Evolutionary conservation across 2,113 vertebrate species (phyloP).

Genomic region (Charadrius vociferus): DNA sequence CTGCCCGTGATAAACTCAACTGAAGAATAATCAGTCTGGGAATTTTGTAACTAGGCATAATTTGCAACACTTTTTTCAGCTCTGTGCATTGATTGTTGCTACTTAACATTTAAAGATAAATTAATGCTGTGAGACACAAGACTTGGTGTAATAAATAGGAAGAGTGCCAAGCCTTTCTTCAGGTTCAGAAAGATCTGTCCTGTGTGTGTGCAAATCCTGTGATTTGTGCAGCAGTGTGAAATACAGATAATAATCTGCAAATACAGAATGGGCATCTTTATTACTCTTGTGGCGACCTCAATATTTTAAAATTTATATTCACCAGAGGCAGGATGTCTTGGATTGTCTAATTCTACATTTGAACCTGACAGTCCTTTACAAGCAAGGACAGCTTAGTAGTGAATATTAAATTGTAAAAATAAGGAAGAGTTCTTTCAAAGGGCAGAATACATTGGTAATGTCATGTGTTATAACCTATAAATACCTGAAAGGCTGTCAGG

Average conservation of each 20-base stretch:
- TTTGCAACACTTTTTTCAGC: background rate
- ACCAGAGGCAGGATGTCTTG: background rate
- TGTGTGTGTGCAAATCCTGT: background rate
- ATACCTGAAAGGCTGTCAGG: conserved; percentile 5
- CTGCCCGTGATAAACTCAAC: background rate
- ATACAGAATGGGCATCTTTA: background rate
- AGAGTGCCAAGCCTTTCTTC: background rate
- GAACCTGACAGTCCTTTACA: conserved; percentile 43
- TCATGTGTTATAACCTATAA: conserved; percentile 7
- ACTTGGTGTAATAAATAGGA: background rate
- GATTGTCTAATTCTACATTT: conserved; percentile 42
- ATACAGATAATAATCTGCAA: background rate
- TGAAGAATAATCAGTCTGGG: background rate
- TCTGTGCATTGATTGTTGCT: background rate
- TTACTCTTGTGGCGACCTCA: background rate
- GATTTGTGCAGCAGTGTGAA: background rate
- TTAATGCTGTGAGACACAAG: background rate
- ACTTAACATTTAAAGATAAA: background rate
- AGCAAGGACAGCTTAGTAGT: conserved; percentile 8
- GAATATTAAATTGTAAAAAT: conserved; percentile 52
- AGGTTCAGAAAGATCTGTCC: background rate
- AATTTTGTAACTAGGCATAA: background rate
- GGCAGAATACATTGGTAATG: background rate
- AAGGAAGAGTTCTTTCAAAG: background rate
- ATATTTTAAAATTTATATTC: conserved; percentile 7